Evolutionary conservation across 1,140 invertebrate genomes (phyloP), one percentile per base, ranked within the genome.

Genomic region (Rhagoletis pomonella): DNA sequence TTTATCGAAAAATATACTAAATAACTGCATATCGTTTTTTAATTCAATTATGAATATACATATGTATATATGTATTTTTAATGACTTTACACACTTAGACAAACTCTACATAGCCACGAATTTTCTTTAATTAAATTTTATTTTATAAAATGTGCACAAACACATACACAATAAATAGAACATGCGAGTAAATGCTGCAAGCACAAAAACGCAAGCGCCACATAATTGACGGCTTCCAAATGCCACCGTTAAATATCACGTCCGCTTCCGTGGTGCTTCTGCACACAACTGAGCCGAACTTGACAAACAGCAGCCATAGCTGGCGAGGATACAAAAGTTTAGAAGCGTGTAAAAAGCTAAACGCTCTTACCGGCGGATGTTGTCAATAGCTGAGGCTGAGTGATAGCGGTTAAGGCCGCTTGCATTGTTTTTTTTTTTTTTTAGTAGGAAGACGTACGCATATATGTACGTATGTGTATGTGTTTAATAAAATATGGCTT

Each of bases 191-290:
- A 29, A 29, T 29, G 29, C 29, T 29, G 64, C 67, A 73, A 47
- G 42, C 3, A 17, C 9, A 73, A 47, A 47, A 73, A 67, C 12
- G 17, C 4, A 62, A 62, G 17, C 42, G 5, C 67, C 9, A 29
- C 29, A 3, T 44, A 10, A 17, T 73, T 73, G 3, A 29, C 42
- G 67, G 42, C 67, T 12, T 73, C 7, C n/a, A 73, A 73, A 4
- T 14, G 67, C 12, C 67, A 47, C 39, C 39, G 67, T 12, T 73
- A 14, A 5, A 44, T 44, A 17, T 44, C 14, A 44, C 39, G 67
- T 73, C 67, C 67, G 17, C 10, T 42, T 44, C 42, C 67, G 67
- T 73, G 42, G 14, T 73, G 67, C 67, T 10, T 73, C 67, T 42
- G 39, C 67, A 14, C 42, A 42, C 67, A 73, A 73, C 67, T 73